Base-by-base conservation (phyloP, 37 sponge, comb jelly and placozoan genomes). In the Chondrilla cf. caribensis region DNA sequence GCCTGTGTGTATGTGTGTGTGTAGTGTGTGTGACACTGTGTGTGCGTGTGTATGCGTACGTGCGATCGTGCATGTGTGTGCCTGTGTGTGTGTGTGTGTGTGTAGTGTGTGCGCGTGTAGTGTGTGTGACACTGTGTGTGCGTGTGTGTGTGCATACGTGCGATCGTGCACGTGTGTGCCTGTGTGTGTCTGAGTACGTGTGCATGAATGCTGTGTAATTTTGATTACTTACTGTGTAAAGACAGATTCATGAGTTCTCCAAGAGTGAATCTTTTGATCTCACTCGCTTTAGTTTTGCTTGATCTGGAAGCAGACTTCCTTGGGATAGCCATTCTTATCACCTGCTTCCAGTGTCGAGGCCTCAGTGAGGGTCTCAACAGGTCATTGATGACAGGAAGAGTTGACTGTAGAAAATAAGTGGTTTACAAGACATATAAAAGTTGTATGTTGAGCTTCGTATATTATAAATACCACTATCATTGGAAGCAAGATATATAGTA, bases 311-410 rank as follows among this genome's bases (percentile, higher is more conserved):
- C 76, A 11, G 76, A 39, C 43, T 40, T 39, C 42, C 76, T 73
- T 8, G 76, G 76, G 25, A 73, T 5, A 42, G 76, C 42, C 31
- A 73, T n/a, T 37, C 76, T 39, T 2, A 93, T 68, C 57, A 96
- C 84, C 78, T 93, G 95, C 81, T 96, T 96, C 97, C 97, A 96
- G 81, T 96, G 97, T 0, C 97, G 87, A n/a, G 97, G 84, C n/a
- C 94, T 67, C 92, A 96, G 88, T 15, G 90, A 47, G 7, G 89
- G 47, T 37, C 86, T 87, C 18, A 40, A 79, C n/a, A 91, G 68
- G 26, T 77, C 85, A 29, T 92, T 81, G 38, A 88, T 86, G 58
- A 92, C 38, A 29, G 89, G 89, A 9, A 89, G 76, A 4, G 76
- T 73, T 8, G 18, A 42, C 76, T 73, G 44, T 4, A n/a, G 7